Percentiles rank a stretch among this genome's conserved stretches.
Conservation (phyloP, 2,113 vertebrate genomes). For the Mugil cephalus region DNA sequence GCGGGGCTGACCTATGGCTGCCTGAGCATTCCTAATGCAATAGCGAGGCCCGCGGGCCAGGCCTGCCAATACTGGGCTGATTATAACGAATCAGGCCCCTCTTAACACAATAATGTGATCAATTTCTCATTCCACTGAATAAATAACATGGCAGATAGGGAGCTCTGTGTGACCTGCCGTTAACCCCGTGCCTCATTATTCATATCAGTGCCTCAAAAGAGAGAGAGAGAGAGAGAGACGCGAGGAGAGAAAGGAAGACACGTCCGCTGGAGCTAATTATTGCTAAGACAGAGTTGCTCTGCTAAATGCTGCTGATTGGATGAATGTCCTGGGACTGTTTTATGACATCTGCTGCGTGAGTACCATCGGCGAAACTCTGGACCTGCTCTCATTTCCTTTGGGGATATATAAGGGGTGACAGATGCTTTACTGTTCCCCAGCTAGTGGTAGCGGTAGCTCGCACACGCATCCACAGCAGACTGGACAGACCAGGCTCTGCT, state of each 20-base stretch:
- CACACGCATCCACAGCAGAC: conserved; percentile 23
- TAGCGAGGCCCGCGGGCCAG: conserved; percentile 88
- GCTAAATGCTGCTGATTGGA: conserved; percentile 89
- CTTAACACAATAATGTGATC: conserved; percentile 98
- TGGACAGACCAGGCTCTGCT: neutral
- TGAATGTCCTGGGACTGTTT: conserved; percentile 86
- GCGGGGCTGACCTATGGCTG: conserved; percentile 86
- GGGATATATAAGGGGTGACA: conserved; percentile 65
- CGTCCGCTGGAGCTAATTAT: conserved; percentile 93
- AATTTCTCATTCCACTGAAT: conserved; percentile 99
- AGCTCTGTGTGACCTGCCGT: conserved; percentile 90
- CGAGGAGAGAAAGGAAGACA: conserved; percentile 80
- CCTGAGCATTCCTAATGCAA: conserved; percentile 94
- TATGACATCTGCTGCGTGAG: conserved; percentile 82
- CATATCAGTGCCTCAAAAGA: conserved; percentile 89
- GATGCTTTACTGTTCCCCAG: conserved; percentile 59
- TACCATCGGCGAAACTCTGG: conserved; percentile 53
- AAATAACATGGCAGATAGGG: conserved; percentile 96
- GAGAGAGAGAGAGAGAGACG: conserved; percentile 50
- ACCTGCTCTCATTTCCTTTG: conserved; percentile 75
- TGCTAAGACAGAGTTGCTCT: conserved; percentile 85
- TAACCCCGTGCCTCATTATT: conserved; percentile 96
- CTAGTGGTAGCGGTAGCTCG: conserved; percentile 42
- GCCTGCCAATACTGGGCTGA: conserved; percentile 97
- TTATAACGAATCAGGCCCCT: conserved; percentile 98